Base-by-base conservation (phyloP, 1,140 invertebrate species). In the Ceratosolen fusciceps region DNA sequence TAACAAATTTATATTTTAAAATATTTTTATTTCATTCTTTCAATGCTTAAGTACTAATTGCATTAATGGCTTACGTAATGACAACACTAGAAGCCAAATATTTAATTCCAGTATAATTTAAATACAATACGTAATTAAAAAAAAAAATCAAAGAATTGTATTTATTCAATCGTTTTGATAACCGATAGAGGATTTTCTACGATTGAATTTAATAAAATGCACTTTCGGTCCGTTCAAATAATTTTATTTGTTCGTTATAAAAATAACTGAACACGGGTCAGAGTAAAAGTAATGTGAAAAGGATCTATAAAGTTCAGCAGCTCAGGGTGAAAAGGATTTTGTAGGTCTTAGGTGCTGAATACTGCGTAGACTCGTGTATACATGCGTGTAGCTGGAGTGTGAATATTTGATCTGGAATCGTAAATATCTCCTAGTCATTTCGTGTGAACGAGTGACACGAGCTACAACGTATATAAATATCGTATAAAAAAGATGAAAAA, bases 181-280 rank as follows among this genome's bases (percentile, higher is more conserved):
- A n/a, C n/a, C n/a, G n/a, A n/a, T n/a, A n/a, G n/a, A n/a, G n/a
- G n/a, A n/a, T n/a, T n/a, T 8, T 8, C 1, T n/a, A 19, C 2
- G 37, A 37, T 65, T 65, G 21, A n/a, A 37, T 65, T 10, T 65
- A 65, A 34, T 37, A 37, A 60, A 65, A 65, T 65, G 34, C 4
- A 9, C 14, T 34, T n/a, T 16, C 3, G 19, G 31, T 16, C 19
- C 29, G 21, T 65, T n/a, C 4, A 37, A 65, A 65, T 7, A 4
- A 37, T 9, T 65, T 37, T 65, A 16, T 19, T 37, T 9, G 7
- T 21, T 37, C 12, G 9, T 60, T 31, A 31, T 16, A 12, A 60
- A 60, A 37, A 37, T 34, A 37, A 3, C 9, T 37, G 21, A 34
- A 37, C 5, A 5, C n/a, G 37, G 37, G 7, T 1, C 21, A 1